Conservation (phyloP, 2,113 vertebrate species). For the Phodopus roborovskii region DNA sequence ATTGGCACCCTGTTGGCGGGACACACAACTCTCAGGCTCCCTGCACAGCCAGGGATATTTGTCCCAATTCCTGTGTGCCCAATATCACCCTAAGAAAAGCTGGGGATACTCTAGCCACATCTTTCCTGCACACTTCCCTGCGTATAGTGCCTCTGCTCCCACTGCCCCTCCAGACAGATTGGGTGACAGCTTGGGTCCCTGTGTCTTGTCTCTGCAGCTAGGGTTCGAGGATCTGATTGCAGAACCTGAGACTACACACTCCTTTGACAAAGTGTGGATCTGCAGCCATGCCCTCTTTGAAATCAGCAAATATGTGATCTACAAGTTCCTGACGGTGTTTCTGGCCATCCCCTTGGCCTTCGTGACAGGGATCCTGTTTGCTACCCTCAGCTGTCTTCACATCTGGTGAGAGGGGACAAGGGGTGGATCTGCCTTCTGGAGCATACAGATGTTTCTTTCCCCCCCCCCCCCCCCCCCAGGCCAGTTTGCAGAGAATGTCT, state of each 20-base stretch:
- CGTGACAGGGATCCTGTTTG: constrained; percentile 91
- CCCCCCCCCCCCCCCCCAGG: not conserved
- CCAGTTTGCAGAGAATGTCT: not conserved
- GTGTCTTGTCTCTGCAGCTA: constrained; percentile 85
- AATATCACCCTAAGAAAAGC: not conserved
- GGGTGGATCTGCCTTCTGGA: not conserved
- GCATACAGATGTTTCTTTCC: not conserved
- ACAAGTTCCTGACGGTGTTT: constrained; percentile 92
- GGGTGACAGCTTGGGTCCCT: not conserved
- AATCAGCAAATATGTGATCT: constrained; percentile 92
- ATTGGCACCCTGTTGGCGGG: accelerated
- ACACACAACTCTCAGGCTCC: accelerated
- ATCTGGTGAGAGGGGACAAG: constrained; percentile 91
- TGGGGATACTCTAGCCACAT: not conserved
- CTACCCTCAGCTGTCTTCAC: constrained; percentile 93
- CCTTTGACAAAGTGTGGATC: constrained; percentile 96
- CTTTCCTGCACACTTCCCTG: too few species aligned
- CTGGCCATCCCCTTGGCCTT: constrained; percentile 95
- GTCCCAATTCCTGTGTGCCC: not conserved
- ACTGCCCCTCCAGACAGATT: not conserved
- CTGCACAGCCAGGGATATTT: not conserved
- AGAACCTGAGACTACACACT: constrained; percentile 91
- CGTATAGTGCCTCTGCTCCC: accelerated
- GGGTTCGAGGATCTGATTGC: constrained; percentile 95
- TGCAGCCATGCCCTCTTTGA: constrained; percentile 96